Conservation (phyloP, 2,888 invertebrate species). For the Pristionchus arcanus region DNA sequence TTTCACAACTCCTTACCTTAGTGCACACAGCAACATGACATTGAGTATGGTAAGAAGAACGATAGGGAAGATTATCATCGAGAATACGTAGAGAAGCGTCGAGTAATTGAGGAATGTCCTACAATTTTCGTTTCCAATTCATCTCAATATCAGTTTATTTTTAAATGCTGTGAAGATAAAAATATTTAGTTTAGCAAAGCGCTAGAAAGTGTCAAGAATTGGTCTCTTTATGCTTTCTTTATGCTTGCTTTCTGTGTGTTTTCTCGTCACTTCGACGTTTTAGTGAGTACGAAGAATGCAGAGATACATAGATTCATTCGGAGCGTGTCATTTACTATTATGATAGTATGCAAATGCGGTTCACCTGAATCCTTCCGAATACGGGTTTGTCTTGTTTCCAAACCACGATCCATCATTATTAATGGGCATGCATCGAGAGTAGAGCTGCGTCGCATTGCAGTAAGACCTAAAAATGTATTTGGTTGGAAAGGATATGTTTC, state of each 20-base stretch:
- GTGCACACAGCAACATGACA: slow-evolving; percentile 71
- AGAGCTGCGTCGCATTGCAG: slow-evolving; percentile 58
- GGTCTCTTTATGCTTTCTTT: too few species aligned
- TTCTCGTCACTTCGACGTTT: too few species aligned
- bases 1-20: slow-evolving; percentile 59
- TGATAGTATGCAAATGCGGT: slow-evolving; percentile 53
- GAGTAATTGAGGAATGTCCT: slow-evolving; percentile 58
- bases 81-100: slow-evolving; percentile 62
- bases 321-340: too few species aligned
- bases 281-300: too few species aligned
- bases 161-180: too few species aligned
- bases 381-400: slow-evolving; percentile 73
- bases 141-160: not conserved
- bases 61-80: slow-evolving; percentile 76
- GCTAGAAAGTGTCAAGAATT: too few species aligned
- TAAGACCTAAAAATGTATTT: slow-evolving; percentile 50
- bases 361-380: slow-evolving; percentile 66
- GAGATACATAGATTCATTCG: too few species aligned
- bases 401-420: slow-evolving; percentile 65
- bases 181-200: too few species aligned
- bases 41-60: slow-evolving; percentile 75
- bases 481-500: slow-evolving; percentile 23
- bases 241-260: too few species aligned
- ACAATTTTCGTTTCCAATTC: not conserved
- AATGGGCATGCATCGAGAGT: slow-evolving; percentile 54